Conservation (phyloP, 1,140 invertebrate genomes). For the Nilaparvata lugens region DNA sequence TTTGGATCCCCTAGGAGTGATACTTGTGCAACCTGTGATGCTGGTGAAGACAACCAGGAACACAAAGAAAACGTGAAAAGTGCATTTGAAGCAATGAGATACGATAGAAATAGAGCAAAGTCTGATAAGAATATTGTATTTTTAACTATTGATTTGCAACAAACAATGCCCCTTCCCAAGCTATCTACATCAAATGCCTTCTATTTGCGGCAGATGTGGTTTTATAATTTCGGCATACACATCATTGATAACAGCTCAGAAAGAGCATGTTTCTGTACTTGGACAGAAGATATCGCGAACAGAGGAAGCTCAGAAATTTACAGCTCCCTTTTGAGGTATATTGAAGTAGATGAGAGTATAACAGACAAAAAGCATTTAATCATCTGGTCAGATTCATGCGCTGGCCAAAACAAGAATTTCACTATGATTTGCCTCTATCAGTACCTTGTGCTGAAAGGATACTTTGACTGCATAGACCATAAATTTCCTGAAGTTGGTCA, state of each 20-base stretch:
- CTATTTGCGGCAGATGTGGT: slow-evolving; percentile 25
- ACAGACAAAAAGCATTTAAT: slow-evolving; percentile 7
- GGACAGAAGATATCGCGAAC: no score
- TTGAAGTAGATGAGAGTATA: slow-evolving; percentile 11
- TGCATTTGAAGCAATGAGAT: slow-evolving; percentile 6
- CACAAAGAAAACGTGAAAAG: slow-evolving; percentile 4
- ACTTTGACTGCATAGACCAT: slow-evolving; percentile 6
- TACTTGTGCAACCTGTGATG: slow-evolving; percentile 25
- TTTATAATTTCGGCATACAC: slow-evolving; percentile 6
- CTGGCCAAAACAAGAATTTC: slow-evolving; percentile 15
- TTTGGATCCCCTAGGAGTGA: slow-evolving; percentile 27
- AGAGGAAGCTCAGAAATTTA: slow-evolving; percentile 10
- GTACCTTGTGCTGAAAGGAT: slow-evolving; percentile 1
- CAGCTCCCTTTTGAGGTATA: slow-evolving; percentile 7
- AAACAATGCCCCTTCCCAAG: slow-evolving; percentile 14
- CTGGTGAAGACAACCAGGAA: slow-evolving; percentile 16
- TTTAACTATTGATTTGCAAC: slow-evolving; percentile 26
- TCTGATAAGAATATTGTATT: slow-evolving; percentile 13
- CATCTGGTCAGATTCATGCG: slow-evolving; percentile 8
- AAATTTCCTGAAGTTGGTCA: slow-evolving; percentile 4
- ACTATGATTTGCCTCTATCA: slow-evolving; percentile 8
- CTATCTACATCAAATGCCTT: slow-evolving; percentile 26
- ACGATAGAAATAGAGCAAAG: slow-evolving; percentile 12
- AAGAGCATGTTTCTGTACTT: no score
- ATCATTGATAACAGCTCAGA: no score